A percentile compares a stretch with the other conserved stretches of the same genome.
Evolutionary conservation across 2,797 vertebrate species (phyloP).

Genomic region (Brotula barbata): DNA sequence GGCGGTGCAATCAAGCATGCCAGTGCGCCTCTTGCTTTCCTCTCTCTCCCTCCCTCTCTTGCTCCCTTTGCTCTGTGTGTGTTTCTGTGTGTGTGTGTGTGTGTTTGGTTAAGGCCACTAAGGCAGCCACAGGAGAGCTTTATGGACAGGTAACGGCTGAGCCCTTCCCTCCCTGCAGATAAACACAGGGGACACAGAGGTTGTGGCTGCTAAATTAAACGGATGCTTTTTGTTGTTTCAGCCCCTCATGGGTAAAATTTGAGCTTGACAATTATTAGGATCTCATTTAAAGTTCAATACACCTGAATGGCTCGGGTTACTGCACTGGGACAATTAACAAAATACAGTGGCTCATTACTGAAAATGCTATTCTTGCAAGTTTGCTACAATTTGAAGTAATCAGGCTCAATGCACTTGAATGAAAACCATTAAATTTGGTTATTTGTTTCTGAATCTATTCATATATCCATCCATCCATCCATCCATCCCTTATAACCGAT

Average conservation of each 20-base stretch:
- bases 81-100: background rate
- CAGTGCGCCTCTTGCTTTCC: constrained; percentile 60
- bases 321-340: background rate
- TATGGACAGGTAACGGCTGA: constrained; percentile 73
- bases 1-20: constrained; percentile 73
- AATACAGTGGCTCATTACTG: background rate
- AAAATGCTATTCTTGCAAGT: background rate
- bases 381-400: background rate
- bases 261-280: background rate
- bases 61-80: background rate
- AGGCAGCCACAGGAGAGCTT: constrained; percentile 70
- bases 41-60: constrained; percentile 33
- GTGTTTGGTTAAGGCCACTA: constrained; percentile 59
- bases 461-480: too few relatives aligned
- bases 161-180: constrained; percentile 46
- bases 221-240: constrained; percentile 5
- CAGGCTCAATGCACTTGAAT: background rate
- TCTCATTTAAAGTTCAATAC: constrained; percentile 11
- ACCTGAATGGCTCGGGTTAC: background rate
- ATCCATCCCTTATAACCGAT: too few relatives aligned
- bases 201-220: constrained; percentile 27
- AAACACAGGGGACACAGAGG: constrained; percentile 37
- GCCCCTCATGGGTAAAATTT: background rate
- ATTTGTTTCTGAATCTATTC: too few relatives aligned
- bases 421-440: too few relatives aligned